Conservation (phyloP, 2,888 invertebrate species). For the Ichneumon xanthorius region DNA sequence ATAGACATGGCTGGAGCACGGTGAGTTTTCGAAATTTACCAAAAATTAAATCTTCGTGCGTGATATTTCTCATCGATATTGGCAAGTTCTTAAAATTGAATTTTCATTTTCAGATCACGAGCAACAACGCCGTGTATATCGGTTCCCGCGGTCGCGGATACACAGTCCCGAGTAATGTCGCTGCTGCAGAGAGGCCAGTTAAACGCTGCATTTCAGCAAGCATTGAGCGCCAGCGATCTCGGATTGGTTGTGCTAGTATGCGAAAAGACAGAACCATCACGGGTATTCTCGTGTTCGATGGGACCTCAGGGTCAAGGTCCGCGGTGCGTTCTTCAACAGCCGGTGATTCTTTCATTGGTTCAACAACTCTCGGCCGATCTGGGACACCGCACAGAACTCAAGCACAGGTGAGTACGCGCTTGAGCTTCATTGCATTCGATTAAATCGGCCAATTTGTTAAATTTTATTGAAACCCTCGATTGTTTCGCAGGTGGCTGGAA, state of each 20-base stretch:
- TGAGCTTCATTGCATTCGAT: slow-evolving; percentile 1
- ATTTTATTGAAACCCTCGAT: neutral
- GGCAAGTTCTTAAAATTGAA: neutral
- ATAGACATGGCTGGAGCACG: slow-evolving; percentile 81
- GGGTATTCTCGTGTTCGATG: slow-evolving; percentile 88
- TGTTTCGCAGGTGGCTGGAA: slow-evolving; percentile 90
- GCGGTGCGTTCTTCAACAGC: slow-evolving; percentile 92
- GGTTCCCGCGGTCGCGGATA: slow-evolving; percentile 81
- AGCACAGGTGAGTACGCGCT: slow-evolving; percentile 88
- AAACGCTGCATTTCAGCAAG: slow-evolving; percentile 96
- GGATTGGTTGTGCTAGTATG: slow-evolving; percentile 94
- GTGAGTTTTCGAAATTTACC: slow-evolving; percentile 75
- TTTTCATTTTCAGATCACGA: slow-evolving; percentile 88
- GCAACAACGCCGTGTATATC: slow-evolving; percentile 91
- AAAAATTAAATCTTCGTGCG: neutral
- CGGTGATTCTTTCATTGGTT: slow-evolving; percentile 95
- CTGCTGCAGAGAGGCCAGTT: slow-evolving; percentile 88
- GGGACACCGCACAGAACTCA: slow-evolving; percentile 92
- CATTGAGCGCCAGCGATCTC: slow-evolving; percentile 95
- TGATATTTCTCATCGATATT: neutral
- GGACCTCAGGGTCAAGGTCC: slow-evolving; percentile 86
- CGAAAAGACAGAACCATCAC: slow-evolving; percentile 92
- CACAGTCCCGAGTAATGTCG: slow-evolving; percentile 80
- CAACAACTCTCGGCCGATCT: slow-evolving; percentile 97
- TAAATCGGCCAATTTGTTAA: neutral